Base-by-base conservation (phyloP, 2,888 invertebrate species). In the Lasioglossum malachurum region DNA sequence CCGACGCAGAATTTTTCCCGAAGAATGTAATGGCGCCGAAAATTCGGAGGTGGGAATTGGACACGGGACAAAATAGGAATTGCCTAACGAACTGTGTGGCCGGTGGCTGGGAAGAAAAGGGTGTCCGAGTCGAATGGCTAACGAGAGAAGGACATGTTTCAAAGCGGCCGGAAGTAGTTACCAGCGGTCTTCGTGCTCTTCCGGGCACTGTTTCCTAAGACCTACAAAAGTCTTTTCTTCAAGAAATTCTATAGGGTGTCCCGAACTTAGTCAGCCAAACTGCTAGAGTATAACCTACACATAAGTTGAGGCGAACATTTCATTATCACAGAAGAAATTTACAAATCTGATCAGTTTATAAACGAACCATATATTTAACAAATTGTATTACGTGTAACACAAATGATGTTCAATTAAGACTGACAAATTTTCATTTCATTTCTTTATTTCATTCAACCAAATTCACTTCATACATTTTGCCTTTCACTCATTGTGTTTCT, bases 81-180 rank as follows among this genome's bases (percentile, higher is more conserved):
- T 92, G 92, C 90, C 92, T 93, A 94, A 94, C 93, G 94, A 94
- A 94, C 94, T 91, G 93, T 93, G 84, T 87, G 84, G 88, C 84
- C 90, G 91, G 89, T 80, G 49, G 69, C 82, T 76, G 38, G 88
- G 80, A 84, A 88, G 87, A 88, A 89, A 87, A 84, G 79, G 79
- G 79, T 74, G 84, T 88, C 84, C 86, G 85, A 79, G 86, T 84
- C 87, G 87, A 89, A 88, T 87, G 82, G 82, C 88, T 92, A 92
- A 91, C 90, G 91, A 93, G 92, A 88, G 80, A 76, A 78, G 81
- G 83, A 86, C 80, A 78, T 87, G 86, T 90, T 89, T 86, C 89
- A 86, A 86, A 91, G 88, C 88, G 80, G 79, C 49, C 87, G 92
- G 91, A 93, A 92, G 88, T 90, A 86, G 86, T 90, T 91, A 91